Conservation (phyloP, 2,113 vertebrate species). For the Alligator mississippiensis region DNA sequence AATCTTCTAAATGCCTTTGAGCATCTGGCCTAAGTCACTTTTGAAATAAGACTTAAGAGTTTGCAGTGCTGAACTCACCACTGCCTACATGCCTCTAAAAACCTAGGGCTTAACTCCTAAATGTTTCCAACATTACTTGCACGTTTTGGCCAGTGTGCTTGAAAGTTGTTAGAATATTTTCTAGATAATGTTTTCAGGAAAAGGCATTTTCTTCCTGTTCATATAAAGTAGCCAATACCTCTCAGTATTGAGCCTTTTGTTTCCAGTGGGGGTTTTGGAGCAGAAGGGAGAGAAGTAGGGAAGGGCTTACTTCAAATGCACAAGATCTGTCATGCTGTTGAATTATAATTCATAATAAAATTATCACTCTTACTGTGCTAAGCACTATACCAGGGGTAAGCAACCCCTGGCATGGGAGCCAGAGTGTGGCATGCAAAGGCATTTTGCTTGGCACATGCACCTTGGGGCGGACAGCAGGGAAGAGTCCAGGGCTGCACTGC, state of each 20-base stretch:
- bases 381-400: background rate
- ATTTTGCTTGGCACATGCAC: too few relatives aligned
- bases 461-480: too few relatives aligned
- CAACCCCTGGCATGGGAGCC: too few relatives aligned
- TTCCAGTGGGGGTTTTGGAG: background rate
- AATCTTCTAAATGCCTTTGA: too few relatives aligned
- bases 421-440: too few relatives aligned
- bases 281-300: background rate
- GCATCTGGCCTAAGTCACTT: too few relatives aligned
- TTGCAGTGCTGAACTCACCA: too few relatives aligned
- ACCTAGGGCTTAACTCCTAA: background rate
- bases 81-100: background rate
- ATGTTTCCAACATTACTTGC: background rate
- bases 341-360: background rate
- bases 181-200: background rate
- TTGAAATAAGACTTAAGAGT: too few relatives aligned
- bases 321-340: background rate
- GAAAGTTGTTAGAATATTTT: background rate
- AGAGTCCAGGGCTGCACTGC: too few relatives aligned
- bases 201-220: background rate
- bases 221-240: background rate
- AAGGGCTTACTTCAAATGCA: background rate
- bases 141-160: background rate
- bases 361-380: background rate
- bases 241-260: background rate